A percentile compares a stretch with the other conserved stretches of the same genome.
Evolutionary conservation across 2,888 invertebrate genomes (phyloP).

Genomic region (Lathronympha strigana): DNA sequence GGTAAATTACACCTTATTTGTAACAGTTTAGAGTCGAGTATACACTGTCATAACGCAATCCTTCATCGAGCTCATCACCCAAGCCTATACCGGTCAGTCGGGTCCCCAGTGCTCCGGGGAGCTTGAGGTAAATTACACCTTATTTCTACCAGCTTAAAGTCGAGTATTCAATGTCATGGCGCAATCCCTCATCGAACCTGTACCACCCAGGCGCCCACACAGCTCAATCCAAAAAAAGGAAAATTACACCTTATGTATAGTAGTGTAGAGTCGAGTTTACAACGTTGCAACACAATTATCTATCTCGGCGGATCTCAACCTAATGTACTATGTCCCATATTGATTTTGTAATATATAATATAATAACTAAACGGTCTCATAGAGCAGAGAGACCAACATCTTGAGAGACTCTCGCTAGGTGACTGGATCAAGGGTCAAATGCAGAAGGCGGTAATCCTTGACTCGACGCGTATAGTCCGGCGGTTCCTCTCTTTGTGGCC

Average conservation of each 20-base stretch:
- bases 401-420: too few species aligned
- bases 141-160: not conserved
- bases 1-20: slow-evolving; percentile 76
- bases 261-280: not conserved
- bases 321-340: too few species aligned
- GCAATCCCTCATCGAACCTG: slow-evolving; percentile 78
- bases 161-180: slow-evolving; percentile 66
- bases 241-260: not conserved
- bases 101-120: slow-evolving; percentile 86
- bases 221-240: too few species aligned
- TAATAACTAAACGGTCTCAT: too few species aligned
- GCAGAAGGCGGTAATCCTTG: too few species aligned
- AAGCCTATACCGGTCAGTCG: not conserved
- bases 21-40: not conserved
- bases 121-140: not conserved
- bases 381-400: too few species aligned
- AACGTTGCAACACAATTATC: too few species aligned
- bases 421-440: too few species aligned
- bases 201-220: slow-evolving; percentile 64
- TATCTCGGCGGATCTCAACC: too few species aligned
- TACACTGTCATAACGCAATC: not conserved
- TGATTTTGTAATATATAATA: too few species aligned
- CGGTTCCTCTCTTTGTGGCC: too few species aligned
- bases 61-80: not conserved
- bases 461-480: too few species aligned